Conservation (phyloP, 2,113 vertebrate genomes). For the Scalopus aquaticus region DNA sequence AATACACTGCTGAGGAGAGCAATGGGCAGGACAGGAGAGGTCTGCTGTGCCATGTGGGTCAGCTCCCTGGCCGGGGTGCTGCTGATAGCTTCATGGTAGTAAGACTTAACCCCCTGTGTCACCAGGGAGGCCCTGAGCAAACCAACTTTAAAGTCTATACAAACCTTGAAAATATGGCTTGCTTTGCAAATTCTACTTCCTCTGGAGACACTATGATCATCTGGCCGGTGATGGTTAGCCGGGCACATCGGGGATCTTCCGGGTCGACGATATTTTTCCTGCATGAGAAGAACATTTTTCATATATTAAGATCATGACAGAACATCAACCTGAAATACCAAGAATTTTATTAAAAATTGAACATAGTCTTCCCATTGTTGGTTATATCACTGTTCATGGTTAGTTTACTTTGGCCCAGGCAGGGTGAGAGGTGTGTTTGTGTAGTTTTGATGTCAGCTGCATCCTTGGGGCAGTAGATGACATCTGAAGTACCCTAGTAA, state of each 20-base stretch:
- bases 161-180: constrained; percentile 90
- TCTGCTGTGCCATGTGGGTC: too few species aligned
- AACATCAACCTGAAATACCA: not conserved
- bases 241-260: constrained; percentile 91
- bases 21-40: too few species aligned
- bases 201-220: constrained; percentile 88
- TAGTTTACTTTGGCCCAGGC: not conserved
- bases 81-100: too few species aligned
- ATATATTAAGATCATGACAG: not conserved
- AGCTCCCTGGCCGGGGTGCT: too few species aligned
- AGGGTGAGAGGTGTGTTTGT: not conserved
- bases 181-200: constrained; percentile 92
- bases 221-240: constrained; percentile 90
- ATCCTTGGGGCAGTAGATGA: not conserved
- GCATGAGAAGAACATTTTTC: constrained; percentile 69
- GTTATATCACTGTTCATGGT: not conserved
- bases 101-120: too few species aligned
- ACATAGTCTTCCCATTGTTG: not conserved
- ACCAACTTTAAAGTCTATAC: constrained; percentile 35
- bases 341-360: not conserved
- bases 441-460: not conserved
- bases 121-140: too few species aligned
- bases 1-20: too few species aligned
- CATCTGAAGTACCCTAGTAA: not conserved
- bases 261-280: constrained; percentile 92